phyloP scores from a whole-genome alignment of 2,888 invertebrate species.

The Hermodice carunculata region DNA sequence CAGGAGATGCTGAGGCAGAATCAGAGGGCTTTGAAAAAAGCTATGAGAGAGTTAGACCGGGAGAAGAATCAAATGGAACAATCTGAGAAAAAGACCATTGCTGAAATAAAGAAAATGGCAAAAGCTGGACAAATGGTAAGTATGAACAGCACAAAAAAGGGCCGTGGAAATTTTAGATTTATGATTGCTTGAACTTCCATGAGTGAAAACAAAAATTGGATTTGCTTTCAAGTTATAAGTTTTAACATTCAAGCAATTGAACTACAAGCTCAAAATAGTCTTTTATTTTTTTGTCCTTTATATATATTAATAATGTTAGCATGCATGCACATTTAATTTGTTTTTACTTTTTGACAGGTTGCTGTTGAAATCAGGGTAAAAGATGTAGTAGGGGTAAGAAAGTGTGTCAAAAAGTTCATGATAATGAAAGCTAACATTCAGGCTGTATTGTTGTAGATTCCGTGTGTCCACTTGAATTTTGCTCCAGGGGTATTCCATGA shows the following conservation, averaged over 20 bases:
- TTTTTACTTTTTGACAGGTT: conserved; percentile 79
- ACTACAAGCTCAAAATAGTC: no score
- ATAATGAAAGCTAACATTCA: conserved; percentile 99
- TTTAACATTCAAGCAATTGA: no score
- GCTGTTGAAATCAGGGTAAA: conserved; percentile 99
- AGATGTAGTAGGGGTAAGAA: conserved; percentile 95
- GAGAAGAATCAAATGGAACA: conserved; percentile 95
- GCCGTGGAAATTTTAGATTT: background rate
- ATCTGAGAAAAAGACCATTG: conserved; percentile 98
- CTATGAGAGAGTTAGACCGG: conserved; percentile 96
- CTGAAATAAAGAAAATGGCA: conserved; percentile 98
- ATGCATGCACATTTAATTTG: no score
- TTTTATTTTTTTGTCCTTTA: no score
- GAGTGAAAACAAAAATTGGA: no score
- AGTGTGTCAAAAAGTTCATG: conserved; percentile 97
- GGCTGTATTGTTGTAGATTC: conserved; percentile 89
- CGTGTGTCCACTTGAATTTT: no score
- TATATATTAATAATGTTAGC: no score
- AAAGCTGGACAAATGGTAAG: conserved; percentile 98
- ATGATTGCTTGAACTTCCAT: background rate
- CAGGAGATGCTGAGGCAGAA: conserved; percentile 99
- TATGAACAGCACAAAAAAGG: no score
- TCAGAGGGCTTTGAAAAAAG: conserved; percentile 96
- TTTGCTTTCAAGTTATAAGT: no score
- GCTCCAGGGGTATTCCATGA: no score